Conservation (phyloP, 2,888 invertebrate species). For the Microctonus aethiopoides region DNA sequence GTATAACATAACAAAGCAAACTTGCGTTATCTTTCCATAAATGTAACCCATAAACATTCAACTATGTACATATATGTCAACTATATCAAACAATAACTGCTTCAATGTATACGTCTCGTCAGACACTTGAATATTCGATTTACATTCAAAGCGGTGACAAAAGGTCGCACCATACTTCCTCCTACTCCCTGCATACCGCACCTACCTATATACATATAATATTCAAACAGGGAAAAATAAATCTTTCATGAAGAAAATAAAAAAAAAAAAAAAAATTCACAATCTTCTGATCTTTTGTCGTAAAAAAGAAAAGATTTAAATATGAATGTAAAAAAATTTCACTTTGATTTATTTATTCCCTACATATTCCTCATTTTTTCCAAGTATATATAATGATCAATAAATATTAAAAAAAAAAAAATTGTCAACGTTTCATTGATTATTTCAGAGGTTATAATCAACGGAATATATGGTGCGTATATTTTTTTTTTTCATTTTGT, state of each 20-base stretch:
- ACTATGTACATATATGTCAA: not conserved
- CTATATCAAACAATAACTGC: not conserved
- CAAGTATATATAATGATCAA: not conserved
- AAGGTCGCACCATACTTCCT: too few species aligned
- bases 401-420: not conserved
- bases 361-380: not conserved
- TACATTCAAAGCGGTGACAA: not conserved
- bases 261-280: too few species aligned
- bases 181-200: too few species aligned
- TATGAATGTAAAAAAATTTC: not conserved
- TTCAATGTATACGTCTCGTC: not conserved
- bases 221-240: not conserved
- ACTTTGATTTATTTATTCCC: not conserved
- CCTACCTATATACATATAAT: not conserved
- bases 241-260: not conserved
- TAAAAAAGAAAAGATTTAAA: not conserved
- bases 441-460: not conserved
- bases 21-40: not conserved
- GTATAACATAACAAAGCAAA: not conserved
- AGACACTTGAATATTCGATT: not conserved
- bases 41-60: not conserved
- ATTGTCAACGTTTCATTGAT: not conserved
- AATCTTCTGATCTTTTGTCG: not conserved
- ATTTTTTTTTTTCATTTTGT: too few species aligned
- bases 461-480: too few species aligned